Evolutionary conservation across 2,113 vertebrate genomes (phyloP).

Genomic region (Halcyon malimbica): DNA sequence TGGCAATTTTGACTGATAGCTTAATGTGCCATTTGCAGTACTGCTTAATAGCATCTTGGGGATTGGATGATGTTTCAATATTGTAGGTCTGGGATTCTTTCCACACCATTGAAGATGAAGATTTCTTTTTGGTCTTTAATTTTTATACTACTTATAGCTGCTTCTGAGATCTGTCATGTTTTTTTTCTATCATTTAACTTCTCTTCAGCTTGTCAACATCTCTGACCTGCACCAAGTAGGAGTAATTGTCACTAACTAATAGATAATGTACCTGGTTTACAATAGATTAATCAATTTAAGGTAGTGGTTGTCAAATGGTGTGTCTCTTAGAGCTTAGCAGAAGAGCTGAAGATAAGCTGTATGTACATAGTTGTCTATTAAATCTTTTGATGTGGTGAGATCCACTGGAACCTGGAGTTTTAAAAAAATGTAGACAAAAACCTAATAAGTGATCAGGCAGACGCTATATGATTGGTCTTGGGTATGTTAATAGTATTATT

Average conservation of each 20-base stretch:
- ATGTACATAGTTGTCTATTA: neutral
- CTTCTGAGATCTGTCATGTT: neutral
- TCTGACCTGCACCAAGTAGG: neutral
- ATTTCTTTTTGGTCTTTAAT: neutral
- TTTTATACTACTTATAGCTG: neutral
- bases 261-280: neutral
- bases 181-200: neutral
- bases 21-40: neutral
- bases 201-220: neutral
- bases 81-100: neutral
- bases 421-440: neutral
- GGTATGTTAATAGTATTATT: neutral
- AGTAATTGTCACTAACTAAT: neutral
- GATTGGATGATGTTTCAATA: neutral
- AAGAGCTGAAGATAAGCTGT: neutral
- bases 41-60: neutral
- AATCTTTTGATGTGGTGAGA: neutral
- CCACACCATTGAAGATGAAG: neutral
- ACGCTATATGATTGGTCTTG: neutral
- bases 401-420: neutral
- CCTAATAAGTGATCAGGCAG: neutral
- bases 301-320: neutral
- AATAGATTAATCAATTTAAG: neutral
- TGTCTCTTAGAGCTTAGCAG: neutral
- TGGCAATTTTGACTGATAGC: neutral